phyloP scores from a whole-genome alignment of 2,113 vertebrate species.

The Elachura formosa region DNA sequence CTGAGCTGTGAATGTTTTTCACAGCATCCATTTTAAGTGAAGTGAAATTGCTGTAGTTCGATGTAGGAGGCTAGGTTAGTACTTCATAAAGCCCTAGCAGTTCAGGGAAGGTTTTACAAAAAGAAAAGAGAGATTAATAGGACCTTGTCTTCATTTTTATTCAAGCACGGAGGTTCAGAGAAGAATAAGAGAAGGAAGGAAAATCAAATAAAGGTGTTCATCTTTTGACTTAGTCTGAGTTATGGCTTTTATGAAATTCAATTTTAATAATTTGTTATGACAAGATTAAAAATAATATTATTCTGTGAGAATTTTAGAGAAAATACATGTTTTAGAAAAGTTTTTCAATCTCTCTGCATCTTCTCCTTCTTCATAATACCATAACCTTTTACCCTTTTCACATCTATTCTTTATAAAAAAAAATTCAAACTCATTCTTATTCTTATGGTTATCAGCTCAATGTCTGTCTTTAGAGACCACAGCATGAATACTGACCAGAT shows the following conservation, averaged over 20 bases:
- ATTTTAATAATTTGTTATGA: neutral
- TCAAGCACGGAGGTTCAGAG: neutral
- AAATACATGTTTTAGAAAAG: neutral
- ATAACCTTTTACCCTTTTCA: neutral
- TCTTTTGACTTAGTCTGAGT: neutral
- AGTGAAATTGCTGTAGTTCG: neutral
- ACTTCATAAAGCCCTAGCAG: neutral
- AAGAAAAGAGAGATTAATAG: neutral
- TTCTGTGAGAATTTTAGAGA: neutral
- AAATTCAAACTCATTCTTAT: neutral
- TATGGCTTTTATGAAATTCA: neutral
- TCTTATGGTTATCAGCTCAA: neutral
- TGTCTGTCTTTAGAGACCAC: neutral
- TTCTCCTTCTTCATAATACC: neutral
- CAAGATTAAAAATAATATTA: neutral
- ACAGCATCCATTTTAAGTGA: neutral
- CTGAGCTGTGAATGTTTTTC: neutral
- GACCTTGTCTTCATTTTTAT: neutral
- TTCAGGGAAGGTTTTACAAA: neutral
- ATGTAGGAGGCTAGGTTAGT: neutral
- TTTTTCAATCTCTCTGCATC: neutral
- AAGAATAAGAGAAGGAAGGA: neutral
- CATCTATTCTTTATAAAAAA: neutral
- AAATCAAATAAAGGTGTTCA: neutral
- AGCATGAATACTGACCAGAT: neutral